These are phyloP conservation scores for Lepeophtheirus nordmannii DNA, from an alignment of 2,888 invertebrate species.

Conservation along the genomic window DNA sequence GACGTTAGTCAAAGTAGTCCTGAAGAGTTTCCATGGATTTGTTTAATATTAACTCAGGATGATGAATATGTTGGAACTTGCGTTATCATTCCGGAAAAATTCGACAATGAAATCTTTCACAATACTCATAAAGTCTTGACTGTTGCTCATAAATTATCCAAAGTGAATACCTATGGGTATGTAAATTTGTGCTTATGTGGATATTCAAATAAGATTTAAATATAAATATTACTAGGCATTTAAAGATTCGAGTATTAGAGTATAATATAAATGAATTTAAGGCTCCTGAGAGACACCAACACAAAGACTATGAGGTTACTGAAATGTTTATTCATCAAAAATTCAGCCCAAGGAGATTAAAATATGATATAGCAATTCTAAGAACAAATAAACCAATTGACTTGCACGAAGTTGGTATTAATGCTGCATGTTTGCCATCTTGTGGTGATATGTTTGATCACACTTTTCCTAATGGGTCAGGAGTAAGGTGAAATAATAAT, in stretches of 20 bases:
- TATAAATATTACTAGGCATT: no score
- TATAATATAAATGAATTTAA: conserved; percentile 14
- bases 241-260: conserved; percentile 22
- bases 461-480: conserved; percentile 18
- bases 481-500: conserved; percentile 1
- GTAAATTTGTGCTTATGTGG: background rate
- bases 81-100: conserved; percentile 9
- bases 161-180: conserved; percentile 6
- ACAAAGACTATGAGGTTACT: conserved; percentile 19
- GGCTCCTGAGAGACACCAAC: conserved; percentile 6
- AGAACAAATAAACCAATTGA: conserved; percentile 15
- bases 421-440: conserved; percentile 22
- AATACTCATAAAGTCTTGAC: conserved; percentile 17
- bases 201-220: no score
- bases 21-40: conserved; percentile 24
- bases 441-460: conserved; percentile 21
- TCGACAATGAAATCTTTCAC: conserved; percentile 12
- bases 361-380: conserved; percentile 16
- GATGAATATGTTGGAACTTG: conserved; percentile 20
- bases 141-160: conserved; percentile 18
- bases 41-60: background rate
- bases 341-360: conserved; percentile 1
- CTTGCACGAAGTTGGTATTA: background rate
- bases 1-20: conserved; percentile 6
- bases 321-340: conserved; percentile 1